These are phyloP conservation scores for Podargus strigoides DNA, from an alignment of 2,797 vertebrate genomes.

Conservation along the genomic window DNA sequence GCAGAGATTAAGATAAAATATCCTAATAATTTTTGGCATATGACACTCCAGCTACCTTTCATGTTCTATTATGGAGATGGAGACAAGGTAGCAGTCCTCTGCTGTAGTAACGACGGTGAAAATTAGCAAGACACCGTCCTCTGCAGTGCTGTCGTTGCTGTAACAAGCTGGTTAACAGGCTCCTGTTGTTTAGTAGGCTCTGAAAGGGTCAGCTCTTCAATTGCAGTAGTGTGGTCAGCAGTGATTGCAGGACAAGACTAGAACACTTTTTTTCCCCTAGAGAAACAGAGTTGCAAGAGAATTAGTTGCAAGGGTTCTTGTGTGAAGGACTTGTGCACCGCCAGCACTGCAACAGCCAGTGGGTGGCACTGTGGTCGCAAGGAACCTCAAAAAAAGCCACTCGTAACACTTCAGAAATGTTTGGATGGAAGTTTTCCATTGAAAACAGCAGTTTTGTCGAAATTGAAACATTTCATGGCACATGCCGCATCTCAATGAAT, in stretches of 20 bases:
- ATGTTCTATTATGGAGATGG: background rate
- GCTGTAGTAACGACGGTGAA: background rate
- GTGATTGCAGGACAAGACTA: background rate
- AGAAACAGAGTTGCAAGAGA: too few relatives aligned
- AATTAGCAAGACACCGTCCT: background rate
- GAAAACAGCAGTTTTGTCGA: background rate
- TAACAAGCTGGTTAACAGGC: background rate
- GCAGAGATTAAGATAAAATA: background rate
- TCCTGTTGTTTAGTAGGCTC: background rate
- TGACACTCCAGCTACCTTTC: background rate
- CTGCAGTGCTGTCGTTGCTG: background rate
- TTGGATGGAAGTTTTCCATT: conserved; percentile 46
- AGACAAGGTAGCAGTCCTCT: background rate
- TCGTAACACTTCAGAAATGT: background rate
- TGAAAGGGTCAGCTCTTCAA: background rate
- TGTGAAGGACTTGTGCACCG: background rate
- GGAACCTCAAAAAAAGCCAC: background rate
- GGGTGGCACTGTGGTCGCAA: conserved; percentile 51
- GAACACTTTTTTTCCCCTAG: accelerated
- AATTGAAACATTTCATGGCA: conserved; percentile 33
- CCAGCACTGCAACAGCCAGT: background rate
- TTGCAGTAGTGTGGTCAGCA: background rate
- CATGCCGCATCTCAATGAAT: background rate
- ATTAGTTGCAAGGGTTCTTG: background rate
- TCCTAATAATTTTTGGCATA: background rate